Evolutionary conservation across 1,140 invertebrate genomes (phyloP).

Genomic region (Phortica variegata): DNA sequence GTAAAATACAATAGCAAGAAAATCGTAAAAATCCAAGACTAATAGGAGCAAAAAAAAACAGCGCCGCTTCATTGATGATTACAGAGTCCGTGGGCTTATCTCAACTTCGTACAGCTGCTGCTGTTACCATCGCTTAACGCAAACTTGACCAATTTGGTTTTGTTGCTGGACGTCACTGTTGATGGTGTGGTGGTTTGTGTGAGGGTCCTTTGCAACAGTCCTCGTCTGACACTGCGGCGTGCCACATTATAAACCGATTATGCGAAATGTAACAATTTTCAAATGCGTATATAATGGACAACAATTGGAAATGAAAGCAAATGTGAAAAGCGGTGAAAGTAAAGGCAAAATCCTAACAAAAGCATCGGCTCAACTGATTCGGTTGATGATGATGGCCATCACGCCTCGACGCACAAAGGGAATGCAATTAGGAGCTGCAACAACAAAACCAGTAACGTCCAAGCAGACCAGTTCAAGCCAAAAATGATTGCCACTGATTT

Average conservation of each 20-base stretch:
- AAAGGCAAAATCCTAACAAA: constrained; percentile 24
- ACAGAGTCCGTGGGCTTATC: no score
- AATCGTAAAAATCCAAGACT: not conserved
- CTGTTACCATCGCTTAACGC: no score
- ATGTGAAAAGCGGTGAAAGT: constrained; percentile 10
- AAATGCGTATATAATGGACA: no score
- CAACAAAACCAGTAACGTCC: constrained; percentile 1
- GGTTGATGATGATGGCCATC: constrained; percentile 23
- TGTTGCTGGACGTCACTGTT: no score
- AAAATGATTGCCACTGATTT: constrained; percentile 28
- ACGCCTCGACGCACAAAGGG: constrained; percentile 24
- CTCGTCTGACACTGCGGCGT: not conserved
- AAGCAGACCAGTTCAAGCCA: constrained; percentile 1
- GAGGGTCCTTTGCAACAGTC: not conserved
- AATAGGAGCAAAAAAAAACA: not conserved
- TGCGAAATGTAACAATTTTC: not conserved
- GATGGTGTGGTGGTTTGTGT: no score
- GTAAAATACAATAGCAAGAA: no score
- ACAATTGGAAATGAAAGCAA: no score
- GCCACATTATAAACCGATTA: constrained; percentile 40
- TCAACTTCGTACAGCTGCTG: no score
- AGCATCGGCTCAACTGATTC: constrained; percentile 13
- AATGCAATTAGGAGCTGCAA: constrained; percentile 31
- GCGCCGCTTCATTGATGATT: constrained; percentile 29
- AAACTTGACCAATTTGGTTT: no score